Conservation (phyloP, 2,888 invertebrate genomes). For the Sepioteuthis lessoniana region DNA sequence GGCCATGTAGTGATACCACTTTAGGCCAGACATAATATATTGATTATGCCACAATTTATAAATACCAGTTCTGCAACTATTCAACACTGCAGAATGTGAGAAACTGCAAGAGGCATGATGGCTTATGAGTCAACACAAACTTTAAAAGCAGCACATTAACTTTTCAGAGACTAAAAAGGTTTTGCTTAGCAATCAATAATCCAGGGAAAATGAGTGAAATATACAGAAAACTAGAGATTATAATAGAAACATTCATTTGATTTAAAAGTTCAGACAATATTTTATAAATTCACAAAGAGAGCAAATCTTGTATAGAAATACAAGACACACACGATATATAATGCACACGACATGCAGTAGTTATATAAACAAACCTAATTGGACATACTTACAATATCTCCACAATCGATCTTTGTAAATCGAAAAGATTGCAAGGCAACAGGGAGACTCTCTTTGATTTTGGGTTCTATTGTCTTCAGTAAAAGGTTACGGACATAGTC, state of each 20-base stretch:
- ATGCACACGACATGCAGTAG: no score
- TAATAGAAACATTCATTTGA: background rate
- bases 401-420: constrained; percentile 94
- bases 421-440: constrained; percentile 90
- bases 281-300: no score
- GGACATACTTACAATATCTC: constrained; percentile 86
- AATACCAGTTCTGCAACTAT: background rate
- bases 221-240: background rate
- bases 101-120: background rate
- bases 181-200: background rate
- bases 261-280: background rate
- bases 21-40: background rate
- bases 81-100: background rate
- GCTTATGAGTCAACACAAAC: background rate
- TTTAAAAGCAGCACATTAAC: background rate
- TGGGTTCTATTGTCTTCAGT: constrained; percentile 90
- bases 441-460: constrained; percentile 84
- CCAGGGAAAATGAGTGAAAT: background rate
- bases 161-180: background rate
- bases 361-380: no score
- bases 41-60: background rate
- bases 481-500: constrained; percentile 89
- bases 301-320: no score
- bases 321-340: no score
- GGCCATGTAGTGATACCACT: background rate